A percentile compares a stretch with the other conserved stretches of the same genome.
phyloP scores from a whole-genome alignment of 2,888 invertebrate genomes.

The Lacanobia oleracea region DNA sequence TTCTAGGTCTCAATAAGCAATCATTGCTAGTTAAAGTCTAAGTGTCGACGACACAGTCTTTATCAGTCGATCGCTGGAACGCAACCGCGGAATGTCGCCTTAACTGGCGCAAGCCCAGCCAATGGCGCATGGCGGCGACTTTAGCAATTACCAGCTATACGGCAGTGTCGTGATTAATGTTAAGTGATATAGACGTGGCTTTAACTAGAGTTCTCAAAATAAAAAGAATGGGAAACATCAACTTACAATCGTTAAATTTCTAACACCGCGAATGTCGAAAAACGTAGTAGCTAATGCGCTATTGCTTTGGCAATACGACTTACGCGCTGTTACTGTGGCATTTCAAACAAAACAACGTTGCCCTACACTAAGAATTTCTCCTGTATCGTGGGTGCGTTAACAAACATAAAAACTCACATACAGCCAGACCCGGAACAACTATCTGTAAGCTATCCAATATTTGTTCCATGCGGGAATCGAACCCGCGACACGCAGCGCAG shows the following conservation, averaged over 20 bases:
- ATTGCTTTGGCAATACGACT: too few relatives aligned
- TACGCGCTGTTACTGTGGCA: too few relatives aligned
- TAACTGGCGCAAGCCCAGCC: constrained; percentile 38
- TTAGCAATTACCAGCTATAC: constrained; percentile 42
- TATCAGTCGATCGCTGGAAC: constrained; percentile 42
- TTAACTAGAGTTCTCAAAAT: not conserved
- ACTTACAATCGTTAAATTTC: not conserved
- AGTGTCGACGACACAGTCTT: constrained; percentile 25
- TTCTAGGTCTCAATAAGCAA: constrained; percentile 5
- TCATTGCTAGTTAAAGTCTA: constrained; percentile 8
- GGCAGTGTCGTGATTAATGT: constrained; percentile 31
- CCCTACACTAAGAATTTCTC: too few relatives aligned
- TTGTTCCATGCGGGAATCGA: too few relatives aligned
- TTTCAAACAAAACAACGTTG: too few relatives aligned
- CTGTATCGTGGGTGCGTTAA: too few relatives aligned
- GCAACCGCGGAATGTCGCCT: constrained; percentile 46
- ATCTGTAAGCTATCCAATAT: too few relatives aligned
- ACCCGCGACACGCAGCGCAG: too few relatives aligned
- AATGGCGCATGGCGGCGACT: constrained; percentile 33
- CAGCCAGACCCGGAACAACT: too few relatives aligned
- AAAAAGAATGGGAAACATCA: not conserved
- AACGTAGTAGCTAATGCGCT: too few relatives aligned
- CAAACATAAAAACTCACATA: too few relatives aligned
- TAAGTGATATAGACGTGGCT: constrained; percentile 23
- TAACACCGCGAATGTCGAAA: too few relatives aligned